Evolutionary conservation across 1,140 invertebrate genomes (phyloP).

Genomic region (Brachionus angularis): DNA sequence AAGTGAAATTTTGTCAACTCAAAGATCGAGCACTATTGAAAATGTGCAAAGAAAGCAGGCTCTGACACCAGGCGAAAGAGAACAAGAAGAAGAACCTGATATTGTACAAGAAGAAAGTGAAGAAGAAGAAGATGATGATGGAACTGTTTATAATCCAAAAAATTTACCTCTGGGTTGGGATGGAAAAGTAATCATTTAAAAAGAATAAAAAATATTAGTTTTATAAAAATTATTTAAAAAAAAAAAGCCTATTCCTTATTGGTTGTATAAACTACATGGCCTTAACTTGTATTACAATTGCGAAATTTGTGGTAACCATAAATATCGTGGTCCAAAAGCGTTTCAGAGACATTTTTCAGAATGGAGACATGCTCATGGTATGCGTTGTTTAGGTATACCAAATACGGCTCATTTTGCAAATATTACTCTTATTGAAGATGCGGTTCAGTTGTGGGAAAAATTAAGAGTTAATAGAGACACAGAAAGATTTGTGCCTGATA

Average conservation of each 20-base stretch:
- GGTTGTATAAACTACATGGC: conserved; percentile 98
- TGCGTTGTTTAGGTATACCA: conserved; percentile 96
- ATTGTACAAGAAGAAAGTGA: conserved; percentile 66
- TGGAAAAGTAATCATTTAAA: conserved; percentile 74
- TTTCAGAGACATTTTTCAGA: conserved; percentile 99
- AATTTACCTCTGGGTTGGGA: conserved; percentile 98
- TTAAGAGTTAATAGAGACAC: conserved; percentile 87
- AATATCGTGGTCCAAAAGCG: conserved; percentile 98
- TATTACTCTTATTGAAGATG: conserved; percentile 97
- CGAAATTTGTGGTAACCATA: conserved; percentile 99
- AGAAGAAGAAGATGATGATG: conserved; percentile 74
- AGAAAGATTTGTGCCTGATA: conserved; percentile 90
- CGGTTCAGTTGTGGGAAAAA: conserved; percentile 92
- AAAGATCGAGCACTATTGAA: conserved; percentile 84
- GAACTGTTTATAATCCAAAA: conserved; percentile 97
- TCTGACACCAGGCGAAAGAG: conserved; percentile 73
- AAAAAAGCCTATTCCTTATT: conserved; percentile 83
- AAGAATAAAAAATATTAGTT: conserved; percentile 9
- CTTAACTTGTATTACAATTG: conserved; percentile 98
- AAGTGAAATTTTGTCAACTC: conserved; percentile 66
- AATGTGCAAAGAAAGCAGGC: conserved; percentile 98
- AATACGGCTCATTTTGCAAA: conserved; percentile 99
- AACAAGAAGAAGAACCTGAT: conserved; percentile 70
- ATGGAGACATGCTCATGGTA: conserved; percentile 98
- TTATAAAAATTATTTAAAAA: conserved; percentile 54